Conservation (phyloP, 2,888 invertebrate species). For the Belgica antarctica region DNA sequence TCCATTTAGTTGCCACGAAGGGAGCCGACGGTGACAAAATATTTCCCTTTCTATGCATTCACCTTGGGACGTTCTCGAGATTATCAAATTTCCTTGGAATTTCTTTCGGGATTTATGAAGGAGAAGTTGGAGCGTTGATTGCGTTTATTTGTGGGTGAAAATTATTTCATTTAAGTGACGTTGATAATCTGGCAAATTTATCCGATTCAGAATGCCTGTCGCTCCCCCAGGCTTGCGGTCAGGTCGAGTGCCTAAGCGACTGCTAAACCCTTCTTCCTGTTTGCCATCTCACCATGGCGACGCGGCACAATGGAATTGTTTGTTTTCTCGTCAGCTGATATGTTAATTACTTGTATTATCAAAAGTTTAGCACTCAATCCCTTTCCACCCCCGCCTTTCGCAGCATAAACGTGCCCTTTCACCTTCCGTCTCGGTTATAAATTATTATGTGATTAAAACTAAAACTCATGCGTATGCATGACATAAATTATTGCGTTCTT, state of each 20-base stretch:
- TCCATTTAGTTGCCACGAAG: neutral
- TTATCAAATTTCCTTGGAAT: constrained; percentile 16
- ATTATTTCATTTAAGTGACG: neutral
- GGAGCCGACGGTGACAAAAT: constrained; percentile 1
- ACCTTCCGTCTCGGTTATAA: neutral
- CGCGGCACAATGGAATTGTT: neutral
- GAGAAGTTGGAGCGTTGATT: neutral
- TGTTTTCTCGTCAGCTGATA: neutral
- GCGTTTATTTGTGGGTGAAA: neutral
- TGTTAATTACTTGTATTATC: constrained; percentile 21
- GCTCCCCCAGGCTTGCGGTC: neutral
- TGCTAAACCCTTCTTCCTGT: neutral
- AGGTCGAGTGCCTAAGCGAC: neutral
- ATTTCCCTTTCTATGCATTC: neutral
- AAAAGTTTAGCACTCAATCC: too few species aligned
- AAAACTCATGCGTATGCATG: constrained; percentile 19
- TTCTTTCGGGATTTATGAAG: neutral
- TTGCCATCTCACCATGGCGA: neutral
- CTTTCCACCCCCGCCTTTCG: neutral
- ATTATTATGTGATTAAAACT: constrained; percentile 21
- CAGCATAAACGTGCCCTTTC: neutral
- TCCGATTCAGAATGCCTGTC: neutral
- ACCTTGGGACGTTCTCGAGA: neutral
- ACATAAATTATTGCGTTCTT: neutral
- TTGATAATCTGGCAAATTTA: constrained; percentile 3